Percentiles rank a stretch among this genome's conserved stretches.
Conservation (phyloP, 2,888 invertebrate species). For the Prosapia bicincta region DNA sequence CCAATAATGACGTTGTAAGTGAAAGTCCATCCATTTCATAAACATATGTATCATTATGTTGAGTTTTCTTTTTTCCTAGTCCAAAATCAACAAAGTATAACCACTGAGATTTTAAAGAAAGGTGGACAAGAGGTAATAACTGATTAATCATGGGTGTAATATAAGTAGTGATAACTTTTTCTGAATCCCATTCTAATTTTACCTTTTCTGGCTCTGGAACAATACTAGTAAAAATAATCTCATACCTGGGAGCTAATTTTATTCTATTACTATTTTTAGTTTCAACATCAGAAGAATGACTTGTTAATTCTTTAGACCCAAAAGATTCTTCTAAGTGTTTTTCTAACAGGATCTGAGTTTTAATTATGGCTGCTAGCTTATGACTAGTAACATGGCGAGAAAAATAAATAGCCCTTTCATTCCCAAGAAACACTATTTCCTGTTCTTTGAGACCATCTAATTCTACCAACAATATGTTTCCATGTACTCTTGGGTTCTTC, state of each 20-base stretch:
- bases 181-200: constrained; percentile 65
- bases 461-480: constrained; percentile 21
- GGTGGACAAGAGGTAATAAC: constrained; percentile 67
- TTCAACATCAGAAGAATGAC: constrained; percentile 3
- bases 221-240: constrained; percentile 77
- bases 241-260: constrained; percentile 56
- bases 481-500: constrained; percentile 17
- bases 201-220: constrained; percentile 75
- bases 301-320: neutral
- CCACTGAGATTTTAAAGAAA: constrained; percentile 86
- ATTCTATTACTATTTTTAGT: constrained; percentile 12
- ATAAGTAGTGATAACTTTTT: constrained; percentile 68
- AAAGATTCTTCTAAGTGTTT: constrained; percentile 16
- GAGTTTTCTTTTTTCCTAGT: constrained; percentile 63
- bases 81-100: constrained; percentile 77
- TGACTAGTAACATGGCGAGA: constrained; percentile 13
- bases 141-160: constrained; percentile 71
- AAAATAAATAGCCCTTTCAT: constrained; percentile 28
- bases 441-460: neutral
- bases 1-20: constrained; percentile 79
- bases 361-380: constrained; percentile 11
- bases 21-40: constrained; percentile 69
- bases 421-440: constrained; percentile 10
- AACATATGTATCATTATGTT: constrained; percentile 53
- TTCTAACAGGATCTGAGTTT: constrained; percentile 17